Conservation (phyloP, 2,113 vertebrate genomes). For the Thoracochromis brauschi region DNA sequence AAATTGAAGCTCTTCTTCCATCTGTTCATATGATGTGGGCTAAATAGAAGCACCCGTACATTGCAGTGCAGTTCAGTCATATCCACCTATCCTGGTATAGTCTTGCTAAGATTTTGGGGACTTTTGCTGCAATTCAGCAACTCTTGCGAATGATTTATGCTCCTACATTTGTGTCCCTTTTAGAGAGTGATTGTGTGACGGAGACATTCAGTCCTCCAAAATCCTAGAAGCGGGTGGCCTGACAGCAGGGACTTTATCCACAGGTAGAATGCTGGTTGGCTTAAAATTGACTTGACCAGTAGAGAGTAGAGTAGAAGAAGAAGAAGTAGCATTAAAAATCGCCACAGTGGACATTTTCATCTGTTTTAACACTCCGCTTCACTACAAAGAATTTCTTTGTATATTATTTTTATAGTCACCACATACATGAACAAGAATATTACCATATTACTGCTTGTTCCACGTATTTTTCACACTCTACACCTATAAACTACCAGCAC, state of each 20-base stretch:
- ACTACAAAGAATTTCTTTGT: not conserved
- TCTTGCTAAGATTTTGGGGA: not conserved
- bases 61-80: not conserved
- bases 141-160: not conserved
- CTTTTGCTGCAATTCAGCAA: not conserved
- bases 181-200: not conserved
- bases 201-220: not conserved
- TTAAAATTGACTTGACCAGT: not conserved
- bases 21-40: accelerated
- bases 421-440: not conserved
- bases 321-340: not conserved
- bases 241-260: not conserved
- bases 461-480: not conserved
- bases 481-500: not conserved
- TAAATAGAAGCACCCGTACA: not conserved
- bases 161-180: not conserved
- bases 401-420: not conserved
- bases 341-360: not conserved
- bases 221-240: not conserved
- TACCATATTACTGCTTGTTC: not conserved
- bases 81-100: not conserved
- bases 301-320: not conserved
- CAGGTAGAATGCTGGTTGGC: not conserved
- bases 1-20: not conserved
- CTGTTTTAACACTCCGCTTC: not conserved